Base-by-base conservation (phyloP, 2,113 vertebrate species). In the Phylloscopus whistleri region DNA sequence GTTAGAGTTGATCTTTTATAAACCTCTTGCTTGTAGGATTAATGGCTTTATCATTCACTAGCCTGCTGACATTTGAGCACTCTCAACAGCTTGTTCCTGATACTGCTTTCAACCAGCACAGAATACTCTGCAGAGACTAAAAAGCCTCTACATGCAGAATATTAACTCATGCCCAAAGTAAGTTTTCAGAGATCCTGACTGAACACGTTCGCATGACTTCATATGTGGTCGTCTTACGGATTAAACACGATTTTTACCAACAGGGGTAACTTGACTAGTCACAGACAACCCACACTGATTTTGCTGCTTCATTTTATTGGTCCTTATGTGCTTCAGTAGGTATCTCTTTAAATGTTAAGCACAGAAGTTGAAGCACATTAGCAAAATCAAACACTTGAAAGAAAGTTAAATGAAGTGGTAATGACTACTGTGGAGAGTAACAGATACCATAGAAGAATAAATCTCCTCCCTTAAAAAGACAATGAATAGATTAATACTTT, bases 181-280 rank as follows among this genome's bases (percentile, higher is more conserved):
- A 58, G 30, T 58, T 63, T 66, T 56, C 52, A 56, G 59, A 78
- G 27, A 62, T 55, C 16, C 14, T 48, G 21, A 48, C 13, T 56
- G 52, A 62, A 49, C 1, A 3, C 22, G 62, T 62, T 72, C 11
- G 3, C 52, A 37, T 37, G 19, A 59, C 51, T 43, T 90, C n/a
- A 59, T 18, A 52, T 70, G 39, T 0, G 0, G 59, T 46, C 33
- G 59, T 53, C 18, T 37, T 37, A 37, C 0, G 18, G 11, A 48
- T 41, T 79, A 84, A 90, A 11, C 4, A 15, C 2, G 4, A 9
- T 9, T 67, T 90, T 53, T 49, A 74, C 8, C 26, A 67, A 15
- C 37, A 46, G 18, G 17, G 27, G 15, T 55, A 72, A 69, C 22
- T 21, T 33, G 15, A 16, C 31, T 37, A 13, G 19, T 41, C 59